phyloP scores from a whole-genome alignment of 37 sponge, comb jelly and placozoan genomes.

The Halisarca cf. caerulea region DNA sequence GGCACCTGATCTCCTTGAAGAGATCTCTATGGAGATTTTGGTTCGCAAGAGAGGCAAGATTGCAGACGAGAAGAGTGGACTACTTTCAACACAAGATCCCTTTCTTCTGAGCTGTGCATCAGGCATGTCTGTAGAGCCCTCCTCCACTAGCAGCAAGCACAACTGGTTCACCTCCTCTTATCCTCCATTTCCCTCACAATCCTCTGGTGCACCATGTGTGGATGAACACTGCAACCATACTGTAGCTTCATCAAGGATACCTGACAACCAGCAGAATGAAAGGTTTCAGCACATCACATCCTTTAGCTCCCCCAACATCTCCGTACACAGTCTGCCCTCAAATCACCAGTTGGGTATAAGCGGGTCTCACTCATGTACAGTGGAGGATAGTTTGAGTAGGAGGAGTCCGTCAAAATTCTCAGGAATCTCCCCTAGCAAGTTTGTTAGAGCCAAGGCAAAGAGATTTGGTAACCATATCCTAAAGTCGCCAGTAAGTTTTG shows the following conservation, averaged over 20 bases:
- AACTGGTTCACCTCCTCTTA: too few species aligned
- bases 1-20: constrained; percentile 31
- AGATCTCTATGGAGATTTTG: constrained; percentile 31
- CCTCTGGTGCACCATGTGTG: too few species aligned
- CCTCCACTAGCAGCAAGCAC: too few species aligned
- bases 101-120: too few species aligned
- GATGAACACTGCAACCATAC: too few species aligned
- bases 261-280: too few species aligned
- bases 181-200: too few species aligned
- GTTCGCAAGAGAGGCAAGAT: background rate
- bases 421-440: background rate
- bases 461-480: background rate
- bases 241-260: too few species aligned
- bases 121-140: too few species aligned
- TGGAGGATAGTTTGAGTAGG: too few species aligned
- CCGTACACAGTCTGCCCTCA: background rate
- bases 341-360: too few species aligned
- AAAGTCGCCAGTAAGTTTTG: background rate
- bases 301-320: background rate
- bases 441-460: background rate
- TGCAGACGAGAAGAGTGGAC: background rate
- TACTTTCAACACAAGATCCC: too few species aligned
- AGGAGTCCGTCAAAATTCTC: background rate
- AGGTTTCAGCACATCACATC: background rate
- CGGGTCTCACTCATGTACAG: background rate